phyloP scores from a whole-genome alignment of 2,797 vertebrate species.

The Myotis pilosus region DNA sequence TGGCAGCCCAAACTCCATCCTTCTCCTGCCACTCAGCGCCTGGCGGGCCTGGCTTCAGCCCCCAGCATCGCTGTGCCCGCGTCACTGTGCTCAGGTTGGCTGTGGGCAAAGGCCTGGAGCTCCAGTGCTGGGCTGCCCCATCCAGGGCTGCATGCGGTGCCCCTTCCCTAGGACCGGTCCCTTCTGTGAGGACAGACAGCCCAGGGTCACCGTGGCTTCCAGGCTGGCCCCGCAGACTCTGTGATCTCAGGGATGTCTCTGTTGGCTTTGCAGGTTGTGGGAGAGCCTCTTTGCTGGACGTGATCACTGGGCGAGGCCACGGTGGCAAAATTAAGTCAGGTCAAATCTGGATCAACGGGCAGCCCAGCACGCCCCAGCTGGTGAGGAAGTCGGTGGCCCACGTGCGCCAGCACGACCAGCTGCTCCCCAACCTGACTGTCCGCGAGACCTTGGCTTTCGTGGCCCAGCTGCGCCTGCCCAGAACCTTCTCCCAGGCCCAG shows the following conservation, averaged over 20 bases:
- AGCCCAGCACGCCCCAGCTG: conserved; percentile 88
- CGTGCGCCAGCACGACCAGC: conserved; percentile 93
- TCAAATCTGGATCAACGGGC: conserved; percentile 91
- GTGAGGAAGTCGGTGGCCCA: conserved; percentile 94
- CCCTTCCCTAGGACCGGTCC: neutral
- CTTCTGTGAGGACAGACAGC: neutral
- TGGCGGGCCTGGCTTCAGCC: neutral
- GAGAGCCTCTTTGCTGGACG: conserved; percentile 93
- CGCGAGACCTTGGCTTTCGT: conserved; percentile 93
- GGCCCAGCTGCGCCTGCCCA: conserved; percentile 93
- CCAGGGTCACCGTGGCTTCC: no score
- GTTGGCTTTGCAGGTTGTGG: conserved; percentile 87
- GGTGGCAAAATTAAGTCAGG: conserved; percentile 90
- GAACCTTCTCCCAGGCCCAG: conserved; percentile 90
- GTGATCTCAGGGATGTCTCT: neutral
- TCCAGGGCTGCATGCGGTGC: neutral
- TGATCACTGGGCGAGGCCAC: conserved; percentile 92
- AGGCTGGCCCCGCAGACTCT: neutral
- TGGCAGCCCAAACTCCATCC: neutral
- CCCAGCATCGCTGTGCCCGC: fast-evolving
- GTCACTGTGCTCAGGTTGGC: neutral
- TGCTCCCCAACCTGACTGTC: conserved; percentile 95
- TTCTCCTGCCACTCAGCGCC: neutral
- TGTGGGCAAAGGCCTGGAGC: neutral
- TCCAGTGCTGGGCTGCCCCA: neutral